A percentile compares a stretch with the other conserved stretches of the same genome.
phyloP scores from a whole-genome alignment of 2,888 invertebrate species.

The Pandemis heparana region DNA sequence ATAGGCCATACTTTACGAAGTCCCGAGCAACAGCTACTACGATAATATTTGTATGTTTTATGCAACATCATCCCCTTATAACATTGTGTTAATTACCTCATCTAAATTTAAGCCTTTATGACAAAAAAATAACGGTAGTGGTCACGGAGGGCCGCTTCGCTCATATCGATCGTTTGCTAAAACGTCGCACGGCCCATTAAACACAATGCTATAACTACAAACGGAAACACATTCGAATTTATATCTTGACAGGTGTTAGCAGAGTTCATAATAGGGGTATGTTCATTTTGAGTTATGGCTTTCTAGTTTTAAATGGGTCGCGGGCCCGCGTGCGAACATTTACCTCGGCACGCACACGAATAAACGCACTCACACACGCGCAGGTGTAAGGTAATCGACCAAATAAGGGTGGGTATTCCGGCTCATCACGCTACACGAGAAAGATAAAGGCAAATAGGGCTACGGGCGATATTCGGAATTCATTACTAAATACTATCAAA shows the following conservation, averaged over 20 bases:
- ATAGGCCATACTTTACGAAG: no score
- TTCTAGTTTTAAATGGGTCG: not conserved
- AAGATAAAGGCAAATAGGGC: constrained; percentile 1
- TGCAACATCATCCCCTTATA: not conserved
- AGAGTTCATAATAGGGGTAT: not conserved
- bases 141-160: constrained; percentile 9
- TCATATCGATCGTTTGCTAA: constrained; percentile 17
- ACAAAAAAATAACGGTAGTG: constrained; percentile 12
- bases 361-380: not conserved
- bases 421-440: not conserved
- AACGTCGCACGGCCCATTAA: constrained; percentile 3
- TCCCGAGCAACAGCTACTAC: no score
- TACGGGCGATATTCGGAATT: not conserved
- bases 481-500: not conserved
- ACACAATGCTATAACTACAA: not conserved
- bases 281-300: not conserved
- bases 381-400: not conserved
- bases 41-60: no score
- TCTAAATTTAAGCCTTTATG: constrained; percentile 8
- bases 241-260: not conserved
- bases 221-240: not conserved
- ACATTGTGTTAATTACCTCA: not conserved
- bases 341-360: not conserved
- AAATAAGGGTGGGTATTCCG: not conserved
- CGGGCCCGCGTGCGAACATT: constrained; percentile 4